Base-by-base conservation (phyloP, 2,113 vertebrate species). In the Brachypodius melanocephalos region DNA sequence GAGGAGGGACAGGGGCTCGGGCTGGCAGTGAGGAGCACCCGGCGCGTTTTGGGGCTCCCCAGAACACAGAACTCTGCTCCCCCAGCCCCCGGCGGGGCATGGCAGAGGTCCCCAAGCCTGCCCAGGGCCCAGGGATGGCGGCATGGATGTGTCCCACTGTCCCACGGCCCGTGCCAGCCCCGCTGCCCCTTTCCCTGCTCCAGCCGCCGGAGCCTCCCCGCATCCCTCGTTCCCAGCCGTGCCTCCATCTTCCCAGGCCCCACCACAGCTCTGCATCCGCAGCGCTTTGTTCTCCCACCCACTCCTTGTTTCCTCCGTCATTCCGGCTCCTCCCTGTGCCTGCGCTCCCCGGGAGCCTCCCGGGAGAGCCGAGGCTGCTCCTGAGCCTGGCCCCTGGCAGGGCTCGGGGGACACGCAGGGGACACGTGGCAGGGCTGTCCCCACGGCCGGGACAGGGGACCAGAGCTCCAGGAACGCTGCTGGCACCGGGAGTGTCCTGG, bases 241-340 rank as follows among this genome's bases (percentile, higher is more conserved):
- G 61, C 84, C 88, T 82, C 80, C 92, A 67, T 49, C 90, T 65
- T 63, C 85, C 72, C 92, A 10, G 29, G 34, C 73, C 72, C 69
- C 88, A 16, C 3, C 55, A 1, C 55, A 49, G 85, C 91, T 54
- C 82, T 1, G 83, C 88, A 84, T 31, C 90, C 65, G 38, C 94
- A 85, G 88, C 80, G 65, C 94, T 95, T 95, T 95, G 95, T 95
- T 94, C 92, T 94, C 95, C 94, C 90, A 85, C 90, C 88, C 90
- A 78, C 94, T 77, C 90, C 72, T 48, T 0, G 32, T 62, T 69
- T 59, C 88, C 73, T 85, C 94, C 85, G 6, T 74, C 95, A 84
- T 29, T 20, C 43, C 42, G 5, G 26, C 85, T 57, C 62, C 32
- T 76, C 80, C 65, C 87, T 61, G 85, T 25, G 45, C 59, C 73